These are phyloP conservation scores for Exocentrus adspersus DNA, from an alignment of 2,888 invertebrate genomes.

Conservation along the genomic window DNA sequence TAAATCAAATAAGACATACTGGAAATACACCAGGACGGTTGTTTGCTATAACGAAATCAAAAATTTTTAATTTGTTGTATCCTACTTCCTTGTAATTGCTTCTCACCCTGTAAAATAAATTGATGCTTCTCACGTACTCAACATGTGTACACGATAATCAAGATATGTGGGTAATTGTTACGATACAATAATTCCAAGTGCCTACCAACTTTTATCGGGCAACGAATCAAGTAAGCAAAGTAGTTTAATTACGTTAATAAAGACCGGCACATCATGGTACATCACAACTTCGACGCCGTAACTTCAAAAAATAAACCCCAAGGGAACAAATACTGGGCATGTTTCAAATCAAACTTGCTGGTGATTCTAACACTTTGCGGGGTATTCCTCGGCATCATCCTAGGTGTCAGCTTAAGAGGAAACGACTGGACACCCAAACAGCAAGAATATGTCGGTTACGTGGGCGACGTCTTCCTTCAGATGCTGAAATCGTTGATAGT, in stretches of 20 bases:
- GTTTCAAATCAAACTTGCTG: slow-evolving; percentile 64
- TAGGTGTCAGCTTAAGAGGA: slow-evolving; percentile 65
- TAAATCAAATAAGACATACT: too few relatives aligned
- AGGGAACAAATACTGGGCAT: slow-evolving; percentile 46
- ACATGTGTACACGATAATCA: too few relatives aligned
- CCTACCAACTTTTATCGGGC: background rate
- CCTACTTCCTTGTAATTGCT: too few relatives aligned
- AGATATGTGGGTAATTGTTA: too few relatives aligned
- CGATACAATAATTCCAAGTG: background rate
- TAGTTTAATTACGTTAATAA: background rate
- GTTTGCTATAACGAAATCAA: too few relatives aligned
- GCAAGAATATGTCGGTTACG: slow-evolving; percentile 74
- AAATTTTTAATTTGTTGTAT: too few relatives aligned
- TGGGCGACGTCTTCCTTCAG: slow-evolving; percentile 73
- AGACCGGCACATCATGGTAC: background rate
- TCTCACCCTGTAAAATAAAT: too few relatives aligned
- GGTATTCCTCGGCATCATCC: slow-evolving; percentile 66
- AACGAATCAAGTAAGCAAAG: background rate
- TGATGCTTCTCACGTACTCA: too few relatives aligned
- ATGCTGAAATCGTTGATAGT: slow-evolving; percentile 80
- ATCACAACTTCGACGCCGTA: background rate
- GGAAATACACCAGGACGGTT: too few relatives aligned
- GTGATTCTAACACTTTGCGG: slow-evolving; percentile 69
- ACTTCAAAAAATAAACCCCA: background rate
- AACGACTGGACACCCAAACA: slow-evolving; percentile 67